phyloP scores from a whole-genome alignment of 2,888 invertebrate genomes.

The Acanthopleura granulata region DNA sequence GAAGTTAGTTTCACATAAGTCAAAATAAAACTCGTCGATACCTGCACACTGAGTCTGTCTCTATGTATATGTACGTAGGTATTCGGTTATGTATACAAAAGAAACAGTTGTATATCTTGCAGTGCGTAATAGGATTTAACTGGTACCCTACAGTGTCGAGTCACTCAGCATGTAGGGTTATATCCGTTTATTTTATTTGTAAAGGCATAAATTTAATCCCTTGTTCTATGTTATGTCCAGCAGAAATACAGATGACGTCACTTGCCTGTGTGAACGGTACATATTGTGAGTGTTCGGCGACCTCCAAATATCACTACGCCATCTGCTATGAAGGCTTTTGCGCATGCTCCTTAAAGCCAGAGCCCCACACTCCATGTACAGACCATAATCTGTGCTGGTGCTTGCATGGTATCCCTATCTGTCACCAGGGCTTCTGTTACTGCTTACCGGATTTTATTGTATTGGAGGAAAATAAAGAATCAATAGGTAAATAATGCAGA shows the following conservation, averaged over 20 bases:
- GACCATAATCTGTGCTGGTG: neutral
- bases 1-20: too few species aligned
- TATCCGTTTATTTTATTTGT: too few species aligned
- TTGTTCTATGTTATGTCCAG: neutral
- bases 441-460: neutral
- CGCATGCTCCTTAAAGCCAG: neutral
- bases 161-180: too few species aligned
- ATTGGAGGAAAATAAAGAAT: neutral
- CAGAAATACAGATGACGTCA: neutral
- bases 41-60: too few species aligned
- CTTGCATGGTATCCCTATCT: neutral
- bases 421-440: conserved; percentile 1
- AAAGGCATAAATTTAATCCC: neutral
- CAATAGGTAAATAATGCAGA: conserved; percentile 3
- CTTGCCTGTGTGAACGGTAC: neutral
- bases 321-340: neutral
- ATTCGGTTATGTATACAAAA: too few species aligned
- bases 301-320: neutral
- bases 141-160: too few species aligned
- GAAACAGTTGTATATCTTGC: too few species aligned
- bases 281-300: neutral
- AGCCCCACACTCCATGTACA: neutral
- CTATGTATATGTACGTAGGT: too few species aligned
- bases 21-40: too few species aligned
- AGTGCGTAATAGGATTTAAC: too few species aligned